Percentiles rank a stretch among this genome's conserved stretches.
Conservation (phyloP, 2,113 vertebrate genomes). For the Oryzias celebensis region DNA sequence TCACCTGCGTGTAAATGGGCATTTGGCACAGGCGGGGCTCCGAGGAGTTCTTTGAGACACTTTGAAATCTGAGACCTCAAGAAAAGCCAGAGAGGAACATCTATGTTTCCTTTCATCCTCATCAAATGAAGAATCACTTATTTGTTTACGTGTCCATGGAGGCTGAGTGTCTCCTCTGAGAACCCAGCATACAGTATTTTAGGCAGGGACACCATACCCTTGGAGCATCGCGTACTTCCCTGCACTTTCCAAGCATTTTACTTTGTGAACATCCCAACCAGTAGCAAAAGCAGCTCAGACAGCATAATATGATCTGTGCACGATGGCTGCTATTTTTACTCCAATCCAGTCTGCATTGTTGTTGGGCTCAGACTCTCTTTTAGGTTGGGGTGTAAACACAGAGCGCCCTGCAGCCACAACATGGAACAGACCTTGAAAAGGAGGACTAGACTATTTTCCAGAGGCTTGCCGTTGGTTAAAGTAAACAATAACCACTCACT, state of each 20-base stretch:
- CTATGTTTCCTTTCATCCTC: conserved; percentile 33
- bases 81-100: conserved; percentile 30
- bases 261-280: conserved; percentile 18
- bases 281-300: conserved; percentile 48
- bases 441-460: conserved; percentile 32
- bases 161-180: conserved; percentile 13
- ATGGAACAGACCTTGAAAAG: conserved; percentile 36
- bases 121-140: conserved; percentile 20
- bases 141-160: not conserved
- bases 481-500: conserved; percentile 60
- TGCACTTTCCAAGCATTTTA: conserved; percentile 33
- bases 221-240: conserved; percentile 21
- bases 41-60: conserved; percentile 30
- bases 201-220: conserved; percentile 26
- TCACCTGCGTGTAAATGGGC: conserved; percentile 47
- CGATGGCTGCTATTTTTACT: conserved; percentile 57
- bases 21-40: conserved; percentile 39
- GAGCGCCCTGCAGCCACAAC: conserved; percentile 43
- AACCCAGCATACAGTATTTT: conserved; percentile 18
- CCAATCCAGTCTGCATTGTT: conserved; percentile 45
- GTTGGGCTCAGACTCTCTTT: conserved; percentile 37
- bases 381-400: conserved; percentile 52
- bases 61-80: conserved; percentile 43
- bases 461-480: conserved; percentile 48
- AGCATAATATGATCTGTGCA: conserved; percentile 59